Evolutionary conservation across 1,140 invertebrate species (phyloP).

Genomic region (Heliconius hewitsoni): DNA sequence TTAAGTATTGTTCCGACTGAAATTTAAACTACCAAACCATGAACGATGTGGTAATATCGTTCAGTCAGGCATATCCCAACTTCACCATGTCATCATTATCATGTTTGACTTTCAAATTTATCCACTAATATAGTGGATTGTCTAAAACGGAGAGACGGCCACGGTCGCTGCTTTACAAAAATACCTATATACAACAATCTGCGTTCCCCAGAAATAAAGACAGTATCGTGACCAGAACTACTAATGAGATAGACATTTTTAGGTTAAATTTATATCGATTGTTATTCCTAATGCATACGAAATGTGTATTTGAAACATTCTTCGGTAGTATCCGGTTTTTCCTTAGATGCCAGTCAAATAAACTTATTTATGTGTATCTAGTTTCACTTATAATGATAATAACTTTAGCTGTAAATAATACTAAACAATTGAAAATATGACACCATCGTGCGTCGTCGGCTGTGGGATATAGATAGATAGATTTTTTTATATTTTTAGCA

Average conservation of each 20-base stretch:
- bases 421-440: neutral
- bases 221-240: conserved; percentile 8
- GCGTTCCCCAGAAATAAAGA: neutral
- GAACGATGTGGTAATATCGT: neutral
- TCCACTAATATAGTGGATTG: neutral
- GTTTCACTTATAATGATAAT: neutral
- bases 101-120: neutral
- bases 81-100: neutral
- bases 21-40: neutral
- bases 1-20: neutral
- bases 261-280: conserved; percentile 2
- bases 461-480: too few relatives aligned
- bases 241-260: conserved; percentile 11
- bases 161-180: neutral
- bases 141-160: conserved; percentile 17
- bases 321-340: conserved; percentile 11
- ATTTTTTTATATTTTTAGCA: too few relatives aligned
- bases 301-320: neutral
- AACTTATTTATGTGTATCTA: neutral
- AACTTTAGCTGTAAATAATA: neutral
- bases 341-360: neutral
- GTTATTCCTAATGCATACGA: neutral
- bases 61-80: neutral
- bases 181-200: neutral
- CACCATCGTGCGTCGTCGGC: too few relatives aligned